Base-by-base conservation (phyloP, 2,888 invertebrate species). In the Rhabditoides inermis region DNA sequence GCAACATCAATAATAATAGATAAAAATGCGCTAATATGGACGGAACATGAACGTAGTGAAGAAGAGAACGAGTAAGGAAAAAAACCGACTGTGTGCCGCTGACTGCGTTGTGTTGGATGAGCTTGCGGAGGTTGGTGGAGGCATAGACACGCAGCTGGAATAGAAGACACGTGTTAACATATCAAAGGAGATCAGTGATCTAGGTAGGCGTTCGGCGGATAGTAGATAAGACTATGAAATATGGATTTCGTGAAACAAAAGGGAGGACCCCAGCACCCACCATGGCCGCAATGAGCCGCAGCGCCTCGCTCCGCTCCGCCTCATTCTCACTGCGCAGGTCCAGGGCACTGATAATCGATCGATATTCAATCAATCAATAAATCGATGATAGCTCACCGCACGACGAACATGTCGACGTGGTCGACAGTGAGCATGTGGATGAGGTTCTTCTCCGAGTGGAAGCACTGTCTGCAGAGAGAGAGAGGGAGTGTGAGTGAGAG, bases 291-390 rank as follows among this genome's bases (percentile, higher is more conserved):
- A 88, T 86, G 56, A 94, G 83, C 70, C 90, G 85, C 68, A 92
- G 81, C 1, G 89, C 90, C 79, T 92, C 92, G 49, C 89, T 84
- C 40, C 91, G 83, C 77, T 94, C 92, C 37, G 80, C 77, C 55
- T 81, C 80, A 78, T 90, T 90, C 69, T 87, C 87, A 45, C 90
- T 81, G 78, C 86, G 84, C 58, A 92, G 81, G 80, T 94, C 94
- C 77, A 94, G 83, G 63, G 89, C 90, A 73, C 89, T 87, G 67
- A 72, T 79, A 61, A 44, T 15, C 6, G 1, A 26, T 25, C 10
- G 18, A 26, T 12, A 44, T 12, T 1, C 23, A 15, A 10, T 12
- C 6, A 15, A 44, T 23, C 44, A 2, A 20, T 20, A 20, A 2
- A 44, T 12, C 27, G 12, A 2, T 46, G n/a, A 1, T n/a, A 32